Evolutionary conservation across 2,888 invertebrate genomes (phyloP), one percentile per base, ranked within the genome.

Genomic region (Scaptomyza reducta): DNA sequence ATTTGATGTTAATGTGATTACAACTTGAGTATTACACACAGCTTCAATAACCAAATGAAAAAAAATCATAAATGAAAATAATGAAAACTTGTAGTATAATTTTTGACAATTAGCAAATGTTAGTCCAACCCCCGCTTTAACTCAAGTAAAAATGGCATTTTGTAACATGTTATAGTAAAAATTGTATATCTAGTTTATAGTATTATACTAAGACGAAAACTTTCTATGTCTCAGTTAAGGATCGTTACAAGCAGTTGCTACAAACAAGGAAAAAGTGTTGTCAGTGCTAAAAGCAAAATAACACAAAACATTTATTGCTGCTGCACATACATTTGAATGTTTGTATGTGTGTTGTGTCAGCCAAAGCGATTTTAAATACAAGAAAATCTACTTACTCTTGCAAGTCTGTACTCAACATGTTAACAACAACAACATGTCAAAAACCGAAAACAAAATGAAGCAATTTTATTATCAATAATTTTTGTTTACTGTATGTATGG

Each of bases 51-150:
- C 76, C 61, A 66, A 76, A 71, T 57, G 41, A 54, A 71, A 47
- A 25, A 63, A 31, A 38, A 38, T 33, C 9, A 46, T 11, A 35
- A 18, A 45, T 42, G 14, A 50, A 25, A 41, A 44, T 10, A 40
- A 46, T 31, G 14, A 25, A 53, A 35, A 31, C 18, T 2, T 54
- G 46, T 86, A 86, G 84, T 40, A 68, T 77, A 77, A 87, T 80
- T 77, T 79, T 80, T 62, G 74, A 74, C 74, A 71, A 71, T 86
- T 83, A 66, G 69, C 65, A 64, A 84, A 80, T 77, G 56, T 86
- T 86, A 62, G 38, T 16, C 3, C 27, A 33, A 1, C 38, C 14
- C 6, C 4, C 3, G 62, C 50, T 69, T 55, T 22, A 22, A 46
- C 29, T 46, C 42, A 54, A 60, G 59, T 62, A 47, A 47, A 57